These are phyloP conservation scores for Pteropus alecto DNA, from an alignment of 2,113 vertebrate genomes.

Conservation along the genomic window DNA sequence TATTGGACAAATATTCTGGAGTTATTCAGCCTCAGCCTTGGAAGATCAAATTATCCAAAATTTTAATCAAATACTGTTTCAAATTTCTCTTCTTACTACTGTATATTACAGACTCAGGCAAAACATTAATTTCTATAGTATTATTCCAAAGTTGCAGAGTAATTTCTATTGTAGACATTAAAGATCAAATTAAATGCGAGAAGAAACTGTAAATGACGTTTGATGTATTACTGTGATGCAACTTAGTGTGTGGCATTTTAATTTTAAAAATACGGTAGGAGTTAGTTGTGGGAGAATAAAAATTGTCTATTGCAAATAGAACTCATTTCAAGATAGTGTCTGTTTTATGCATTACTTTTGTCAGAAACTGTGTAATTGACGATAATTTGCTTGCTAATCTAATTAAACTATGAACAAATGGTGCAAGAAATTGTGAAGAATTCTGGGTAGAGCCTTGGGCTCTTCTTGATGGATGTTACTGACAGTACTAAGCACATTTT, in stretches of 20 bases:
- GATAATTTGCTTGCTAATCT: constrained; percentile 69
- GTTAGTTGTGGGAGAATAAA: not conserved
- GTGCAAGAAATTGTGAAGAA: constrained; percentile 40
- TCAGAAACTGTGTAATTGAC: constrained; percentile 65
- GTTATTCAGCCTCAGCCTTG: not conserved
- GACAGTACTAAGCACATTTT: not conserved
- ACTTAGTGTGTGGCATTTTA: constrained; percentile 39
- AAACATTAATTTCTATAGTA: constrained; percentile 1
- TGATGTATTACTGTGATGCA: constrained; percentile 28
- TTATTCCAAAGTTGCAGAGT: constrained; percentile 8
- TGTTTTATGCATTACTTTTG: constrained; percentile 60
- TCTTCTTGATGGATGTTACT: constrained; percentile 31
- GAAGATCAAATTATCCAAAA: not conserved
- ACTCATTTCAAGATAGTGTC: not conserved
- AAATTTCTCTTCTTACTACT: not conserved
- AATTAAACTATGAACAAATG: constrained; percentile 54
- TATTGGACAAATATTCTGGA: not conserved
- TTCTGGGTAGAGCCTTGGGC: constrained; percentile 15
- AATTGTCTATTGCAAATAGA: constrained; percentile 42
- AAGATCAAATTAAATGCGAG: constrained; percentile 35
- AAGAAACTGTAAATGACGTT: not conserved
- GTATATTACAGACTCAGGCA: not conserved
- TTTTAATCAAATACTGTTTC: constrained; percentile 23
- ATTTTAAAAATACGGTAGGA: constrained; percentile 52
- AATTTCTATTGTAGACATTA: constrained; percentile 31